Evolutionary conservation across 1,140 invertebrate species (phyloP), one percentile per base, ranked within the genome.

Genomic region (Ylistrum balloti): DNA sequence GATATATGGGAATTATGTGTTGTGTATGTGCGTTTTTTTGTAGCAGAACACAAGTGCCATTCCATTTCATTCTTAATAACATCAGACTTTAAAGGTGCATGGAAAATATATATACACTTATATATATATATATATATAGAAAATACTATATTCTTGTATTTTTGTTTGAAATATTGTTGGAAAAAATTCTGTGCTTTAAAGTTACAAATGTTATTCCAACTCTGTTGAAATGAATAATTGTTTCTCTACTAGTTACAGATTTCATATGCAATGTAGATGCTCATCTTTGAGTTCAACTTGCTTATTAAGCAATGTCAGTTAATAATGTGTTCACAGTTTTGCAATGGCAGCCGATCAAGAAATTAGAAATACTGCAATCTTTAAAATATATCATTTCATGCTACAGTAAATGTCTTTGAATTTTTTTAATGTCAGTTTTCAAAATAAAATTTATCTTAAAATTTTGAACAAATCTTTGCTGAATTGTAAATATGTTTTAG

Each of bases 261-360:
- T 45, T 74, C 56, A 74, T 74, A 74, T 74, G 56, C 56, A 74
- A 74, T 74, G 5, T 5, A 74, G 22, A 74, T 74, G 56, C 56
- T 74, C n/a, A 28, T 74, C n/a, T 74, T 17, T 74, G 22, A 74
- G 56, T 74, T 74, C 56, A 9, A 28, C 28, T 74, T n/a, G 56
- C 56, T 28, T 9, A 74, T 5, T 74, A 74, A 28, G n/a, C 22
- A 74, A 17, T n/a, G n/a, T 74, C 56, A 74, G n/a, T n/a, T 28
- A 3, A n/a, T n/a, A 28, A 74, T 74, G 56, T 74, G 56, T 74
- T 74, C 56, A 74, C 41, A 45, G 17, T 74, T 74, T 74, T 74
- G 56, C n/a, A 74, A 74, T 74, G 56, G 56, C 56, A 74, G 56
- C 56, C 56, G 56, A 74, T 74, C 56, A 74, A 74, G 56, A 74